Conservation (phyloP, 2,888 invertebrate species). For the Synergus itoensis region DNA sequence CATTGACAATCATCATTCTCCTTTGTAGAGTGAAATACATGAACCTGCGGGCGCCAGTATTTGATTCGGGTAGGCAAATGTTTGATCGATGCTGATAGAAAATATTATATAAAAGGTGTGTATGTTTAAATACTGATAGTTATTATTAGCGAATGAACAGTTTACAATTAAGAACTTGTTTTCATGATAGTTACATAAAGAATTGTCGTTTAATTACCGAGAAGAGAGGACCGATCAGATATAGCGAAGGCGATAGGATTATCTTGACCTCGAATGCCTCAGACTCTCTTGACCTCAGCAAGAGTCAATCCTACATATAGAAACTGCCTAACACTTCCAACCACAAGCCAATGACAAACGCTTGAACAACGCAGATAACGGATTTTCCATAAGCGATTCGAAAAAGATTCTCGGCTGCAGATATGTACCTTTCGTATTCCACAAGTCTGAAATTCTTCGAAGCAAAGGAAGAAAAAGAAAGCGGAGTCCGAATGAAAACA, state of each 20-base stretch:
- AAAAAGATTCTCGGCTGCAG: neutral
- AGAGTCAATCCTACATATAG: slow-evolving; percentile 26
- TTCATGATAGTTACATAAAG: neutral
- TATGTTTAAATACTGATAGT: neutral
- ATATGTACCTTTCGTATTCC: neutral
- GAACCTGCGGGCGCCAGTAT: slow-evolving; percentile 18
- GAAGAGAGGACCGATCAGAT: neutral
- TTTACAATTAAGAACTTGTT: neutral
- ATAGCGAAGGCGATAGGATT: slow-evolving; percentile 22
- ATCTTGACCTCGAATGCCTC: slow-evolving; percentile 34
- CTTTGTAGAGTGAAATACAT: neutral
- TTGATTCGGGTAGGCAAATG: neutral
- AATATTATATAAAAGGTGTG: neutral
- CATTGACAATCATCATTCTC: neutral
- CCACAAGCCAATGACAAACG: slow-evolving; percentile 14
- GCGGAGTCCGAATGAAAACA: neutral
- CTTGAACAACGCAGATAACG: slow-evolving; percentile 38
- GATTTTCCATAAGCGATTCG: slow-evolving; percentile 32
- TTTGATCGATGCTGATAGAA: neutral
- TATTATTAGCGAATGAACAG: neutral
- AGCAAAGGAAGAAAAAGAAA: neutral
- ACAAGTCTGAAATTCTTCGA: slow-evolving; percentile 1
- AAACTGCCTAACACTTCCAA: slow-evolving; percentile 25
- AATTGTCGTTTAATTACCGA: slow-evolving; percentile 25
- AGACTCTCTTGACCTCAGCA: slow-evolving; percentile 26